phyloP scores from a whole-genome alignment of 2,113 vertebrate genomes.

The Eurypyga helias region DNA sequence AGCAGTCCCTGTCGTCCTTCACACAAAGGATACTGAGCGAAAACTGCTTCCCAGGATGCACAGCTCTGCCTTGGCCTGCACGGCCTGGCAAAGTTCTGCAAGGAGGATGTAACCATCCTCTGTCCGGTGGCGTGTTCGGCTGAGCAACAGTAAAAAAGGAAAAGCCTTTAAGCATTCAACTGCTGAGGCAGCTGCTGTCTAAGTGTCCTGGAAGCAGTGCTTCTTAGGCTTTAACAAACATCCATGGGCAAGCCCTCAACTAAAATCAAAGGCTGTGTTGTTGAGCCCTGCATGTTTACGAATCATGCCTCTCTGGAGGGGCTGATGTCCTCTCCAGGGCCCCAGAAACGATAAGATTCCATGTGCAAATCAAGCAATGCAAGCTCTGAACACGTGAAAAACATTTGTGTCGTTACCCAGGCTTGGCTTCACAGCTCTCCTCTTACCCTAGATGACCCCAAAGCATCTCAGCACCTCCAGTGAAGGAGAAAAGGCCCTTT shows the following conservation, averaged over 20 bases:
- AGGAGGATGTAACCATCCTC: background rate
- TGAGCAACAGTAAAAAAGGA: background rate
- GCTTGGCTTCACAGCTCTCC: background rate
- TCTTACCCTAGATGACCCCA: background rate
- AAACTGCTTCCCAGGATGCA: background rate
- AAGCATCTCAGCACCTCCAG: background rate
- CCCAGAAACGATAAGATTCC: background rate
- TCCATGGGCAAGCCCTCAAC: background rate
- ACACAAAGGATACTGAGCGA: background rate
- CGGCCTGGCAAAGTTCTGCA: background rate
- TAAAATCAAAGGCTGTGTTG: background rate
- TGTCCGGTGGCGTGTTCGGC: background rate
- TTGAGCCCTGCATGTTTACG: background rate
- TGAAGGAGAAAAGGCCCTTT: background rate
- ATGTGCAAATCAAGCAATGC: background rate
- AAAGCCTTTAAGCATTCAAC: conserved; percentile 1
- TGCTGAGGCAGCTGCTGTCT: background rate
- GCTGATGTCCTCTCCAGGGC: background rate
- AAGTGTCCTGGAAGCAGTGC: background rate
- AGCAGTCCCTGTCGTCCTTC: background rate
- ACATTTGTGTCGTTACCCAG: background rate
- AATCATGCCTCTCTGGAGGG: background rate
- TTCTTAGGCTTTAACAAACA: background rate
- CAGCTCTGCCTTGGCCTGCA: background rate
- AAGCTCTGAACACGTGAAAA: background rate